phyloP scores from a whole-genome alignment of 2,888 invertebrate genomes.

The Agrenia bidenticulata region DNA sequence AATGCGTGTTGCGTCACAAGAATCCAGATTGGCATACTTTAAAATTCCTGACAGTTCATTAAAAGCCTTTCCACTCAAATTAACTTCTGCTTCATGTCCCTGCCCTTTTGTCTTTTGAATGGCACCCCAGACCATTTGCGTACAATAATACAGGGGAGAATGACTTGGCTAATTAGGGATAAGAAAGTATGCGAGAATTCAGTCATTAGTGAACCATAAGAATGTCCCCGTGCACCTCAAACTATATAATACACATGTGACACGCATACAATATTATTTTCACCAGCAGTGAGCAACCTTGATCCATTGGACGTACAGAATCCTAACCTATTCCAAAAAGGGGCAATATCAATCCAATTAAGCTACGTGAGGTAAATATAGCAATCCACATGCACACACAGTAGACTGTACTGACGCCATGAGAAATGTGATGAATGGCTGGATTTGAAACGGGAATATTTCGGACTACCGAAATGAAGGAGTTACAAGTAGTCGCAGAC shows the following conservation, averaged over 20 bases:
- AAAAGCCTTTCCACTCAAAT: not conserved
- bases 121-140: not conserved
- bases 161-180: constrained; percentile 4
- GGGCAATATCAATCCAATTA: too few relatives aligned
- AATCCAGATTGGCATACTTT: not conserved
- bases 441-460: too few relatives aligned
- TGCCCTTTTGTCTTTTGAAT: not conserved
- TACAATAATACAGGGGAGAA: not conserved
- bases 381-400: too few relatives aligned
- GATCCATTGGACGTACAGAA: not conserved
- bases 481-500: too few relatives aligned
- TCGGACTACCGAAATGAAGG: too few relatives aligned
- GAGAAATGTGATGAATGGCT: too few relatives aligned
- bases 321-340: not conserved
- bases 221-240: not conserved
- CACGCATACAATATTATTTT: constrained; percentile 8
- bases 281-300: not conserved
- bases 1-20: not conserved
- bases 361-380: too few relatives aligned
- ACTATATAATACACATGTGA: constrained; percentile 8
- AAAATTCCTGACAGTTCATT: constrained; percentile 11
- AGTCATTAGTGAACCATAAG: constrained; percentile 4
- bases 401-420: too few relatives aligned
- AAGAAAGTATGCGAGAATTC: constrained; percentile 4
- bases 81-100: not conserved